phyloP scores from a whole-genome alignment of 2,113 vertebrate genomes.

The Tautogolabrus adspersus region DNA sequence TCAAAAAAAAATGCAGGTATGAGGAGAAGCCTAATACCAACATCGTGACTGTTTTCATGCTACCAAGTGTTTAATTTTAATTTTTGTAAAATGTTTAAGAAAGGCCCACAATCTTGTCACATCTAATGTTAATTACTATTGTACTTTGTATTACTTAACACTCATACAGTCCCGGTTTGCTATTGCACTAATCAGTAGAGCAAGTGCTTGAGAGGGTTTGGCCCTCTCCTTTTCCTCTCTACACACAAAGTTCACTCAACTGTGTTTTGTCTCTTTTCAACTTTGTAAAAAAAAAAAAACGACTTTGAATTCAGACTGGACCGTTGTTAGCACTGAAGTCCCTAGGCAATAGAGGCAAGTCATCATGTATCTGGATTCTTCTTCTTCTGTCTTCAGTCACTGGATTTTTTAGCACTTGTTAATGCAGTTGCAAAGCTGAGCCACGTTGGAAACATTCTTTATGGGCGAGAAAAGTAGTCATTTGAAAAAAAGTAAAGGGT shows the following conservation, averaged over 20 bases:
- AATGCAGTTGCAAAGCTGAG: constrained; percentile 76
- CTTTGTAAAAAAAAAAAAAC: constrained; percentile 40
- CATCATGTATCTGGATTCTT: constrained; percentile 50
- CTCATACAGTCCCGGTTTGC: neutral
- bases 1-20: constrained; percentile 1
- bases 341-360: constrained; percentile 27
- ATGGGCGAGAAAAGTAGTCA: constrained; percentile 42
- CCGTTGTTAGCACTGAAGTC: constrained; percentile 37
- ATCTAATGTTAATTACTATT: constrained; percentile 34
- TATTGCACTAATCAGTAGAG: constrained; percentile 18
- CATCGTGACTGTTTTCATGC: constrained; percentile 61
- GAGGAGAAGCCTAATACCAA: constrained; percentile 33
- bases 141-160: constrained; percentile 8
- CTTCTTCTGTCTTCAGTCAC: constrained; percentile 63
- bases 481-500: constrained; percentile 13
- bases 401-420: constrained; percentile 67
- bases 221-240: constrained; percentile 25
- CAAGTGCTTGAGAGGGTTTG: constrained; percentile 25
- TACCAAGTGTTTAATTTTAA: constrained; percentile 21
- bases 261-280: constrained; percentile 62
- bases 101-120: constrained; percentile 20
- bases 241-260: constrained; percentile 30
- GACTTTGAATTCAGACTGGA: constrained; percentile 37
- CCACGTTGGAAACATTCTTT: constrained; percentile 50
- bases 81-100: constrained; percentile 35